These are phyloP conservation scores for Hydriomena furcata DNA, from an alignment of 2,888 invertebrate genomes.

Conservation along the genomic window DNA sequence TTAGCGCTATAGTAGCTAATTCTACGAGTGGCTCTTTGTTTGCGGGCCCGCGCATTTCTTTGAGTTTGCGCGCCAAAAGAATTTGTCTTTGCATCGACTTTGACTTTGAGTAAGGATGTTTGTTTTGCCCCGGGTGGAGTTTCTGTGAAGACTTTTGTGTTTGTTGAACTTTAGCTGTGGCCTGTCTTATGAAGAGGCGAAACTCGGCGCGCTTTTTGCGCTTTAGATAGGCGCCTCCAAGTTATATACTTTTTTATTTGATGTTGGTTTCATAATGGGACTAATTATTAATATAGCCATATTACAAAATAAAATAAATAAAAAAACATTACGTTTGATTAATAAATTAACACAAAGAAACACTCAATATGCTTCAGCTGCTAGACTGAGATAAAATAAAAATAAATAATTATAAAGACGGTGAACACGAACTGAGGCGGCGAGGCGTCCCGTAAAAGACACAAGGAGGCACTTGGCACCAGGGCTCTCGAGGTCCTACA, in stretches of 20 bases:
- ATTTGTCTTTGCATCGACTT: conserved; percentile 80
- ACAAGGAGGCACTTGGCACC: conserved; percentile 60
- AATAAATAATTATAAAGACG: conserved; percentile 10
- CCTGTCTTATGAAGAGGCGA: conserved; percentile 41
- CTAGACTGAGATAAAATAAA: neutral
- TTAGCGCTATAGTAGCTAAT: conserved; percentile 81
- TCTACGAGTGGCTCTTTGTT: conserved; percentile 79
- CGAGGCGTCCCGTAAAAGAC: conserved; percentile 57
- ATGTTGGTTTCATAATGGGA: conserved; percentile 6
- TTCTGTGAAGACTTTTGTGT: conserved; percentile 58
- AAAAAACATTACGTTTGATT: too few relatives aligned
- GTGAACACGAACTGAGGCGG: conserved; percentile 39
- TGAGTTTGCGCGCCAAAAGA: conserved; percentile 79
- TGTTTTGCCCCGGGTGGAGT: conserved; percentile 64
- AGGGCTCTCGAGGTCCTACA: conserved; percentile 65
- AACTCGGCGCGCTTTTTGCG: conserved; percentile 23
- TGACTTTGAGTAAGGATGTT: conserved; percentile 76
- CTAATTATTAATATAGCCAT: too few relatives aligned
- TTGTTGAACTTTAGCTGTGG: conserved; percentile 55
- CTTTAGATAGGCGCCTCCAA: conserved; percentile 5
- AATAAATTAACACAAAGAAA: neutral
- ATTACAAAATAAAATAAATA: too few relatives aligned
- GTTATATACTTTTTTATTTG: conserved; percentile 6
- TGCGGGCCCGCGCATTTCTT: conserved; percentile 69
- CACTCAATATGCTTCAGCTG: neutral